A percentile compares a stretch with the other conserved stretches of the same genome.
Conservation (phyloP, 2,113 vertebrate species). For the Hirundichthys speculiger region DNA sequence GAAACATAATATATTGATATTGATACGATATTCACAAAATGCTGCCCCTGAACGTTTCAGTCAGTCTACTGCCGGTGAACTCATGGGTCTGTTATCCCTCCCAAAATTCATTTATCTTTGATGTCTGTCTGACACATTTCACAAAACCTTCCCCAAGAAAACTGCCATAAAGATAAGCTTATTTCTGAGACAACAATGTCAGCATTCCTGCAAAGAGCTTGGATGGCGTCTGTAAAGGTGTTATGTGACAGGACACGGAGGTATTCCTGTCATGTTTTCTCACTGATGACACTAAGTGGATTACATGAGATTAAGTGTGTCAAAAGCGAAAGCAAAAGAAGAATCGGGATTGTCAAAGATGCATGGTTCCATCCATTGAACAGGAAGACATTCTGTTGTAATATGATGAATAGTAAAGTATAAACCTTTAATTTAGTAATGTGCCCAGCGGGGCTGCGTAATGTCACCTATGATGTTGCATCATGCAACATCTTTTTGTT, state of each 20-base stretch:
- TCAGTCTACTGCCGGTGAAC: constrained; percentile 39
- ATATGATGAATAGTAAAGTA: constrained; percentile 59
- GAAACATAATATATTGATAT: too few relatives aligned
- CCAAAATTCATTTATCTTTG: constrained; percentile 38
- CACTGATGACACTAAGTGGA: constrained; percentile 81
- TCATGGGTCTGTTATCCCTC: constrained; percentile 47
- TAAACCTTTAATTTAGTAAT: constrained; percentile 73
- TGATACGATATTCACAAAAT: constrained; percentile 53
- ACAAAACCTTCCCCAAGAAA: constrained; percentile 53
- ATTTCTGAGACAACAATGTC: constrained; percentile 53
- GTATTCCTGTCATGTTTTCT: constrained; percentile 70
- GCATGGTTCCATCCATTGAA: constrained; percentile 49
- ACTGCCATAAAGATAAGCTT: constrained; percentile 54
- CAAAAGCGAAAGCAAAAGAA: constrained; percentile 66
- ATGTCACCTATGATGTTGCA: constrained; percentile 58
- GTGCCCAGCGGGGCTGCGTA: constrained; percentile 50
- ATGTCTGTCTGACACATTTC: constrained; percentile 53
- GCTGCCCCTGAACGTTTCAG: constrained; percentile 13
- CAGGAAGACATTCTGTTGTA: constrained; percentile 55
- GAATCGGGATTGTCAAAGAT: constrained; percentile 62
- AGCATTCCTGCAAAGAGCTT: constrained; percentile 32
- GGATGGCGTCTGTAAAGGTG: constrained; percentile 49
- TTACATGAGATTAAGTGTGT: constrained; percentile 79
- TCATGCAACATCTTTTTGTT: constrained; percentile 35
- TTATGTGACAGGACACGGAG: constrained; percentile 44